A percentile compares a stretch with the other conserved stretches of the same genome.
These are phyloP conservation scores for Tricholaema leucomelas DNA, from an alignment of 2,113 vertebrate genomes.

Conservation along the genomic window DNA sequence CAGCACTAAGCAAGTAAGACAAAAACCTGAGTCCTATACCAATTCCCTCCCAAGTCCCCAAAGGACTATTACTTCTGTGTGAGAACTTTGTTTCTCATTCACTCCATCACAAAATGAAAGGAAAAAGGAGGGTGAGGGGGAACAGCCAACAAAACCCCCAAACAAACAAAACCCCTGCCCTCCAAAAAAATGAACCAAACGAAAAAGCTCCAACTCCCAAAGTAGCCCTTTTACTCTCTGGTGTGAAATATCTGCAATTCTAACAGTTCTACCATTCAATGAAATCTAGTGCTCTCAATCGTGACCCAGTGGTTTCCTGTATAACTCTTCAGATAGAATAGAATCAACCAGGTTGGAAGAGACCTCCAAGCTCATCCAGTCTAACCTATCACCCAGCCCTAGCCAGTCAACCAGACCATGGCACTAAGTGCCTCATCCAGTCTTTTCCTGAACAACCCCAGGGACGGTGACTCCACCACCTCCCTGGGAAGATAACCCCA, in stretches of 20 bases:
- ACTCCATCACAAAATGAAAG: not conserved
- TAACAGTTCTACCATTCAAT: not conserved
- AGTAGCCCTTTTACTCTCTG: not conserved
- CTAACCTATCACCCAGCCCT: too few species aligned
- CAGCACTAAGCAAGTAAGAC: not conserved
- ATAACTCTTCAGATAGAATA: not conserved
- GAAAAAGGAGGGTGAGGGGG: not conserved
- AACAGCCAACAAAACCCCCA: not conserved
- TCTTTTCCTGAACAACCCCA: too few species aligned
- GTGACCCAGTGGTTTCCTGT: not conserved
- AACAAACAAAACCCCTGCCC: not conserved
- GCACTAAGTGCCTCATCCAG: too few species aligned
- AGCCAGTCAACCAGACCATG: too few species aligned
- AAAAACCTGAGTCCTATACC: not conserved
- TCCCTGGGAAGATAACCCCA: too few species aligned
- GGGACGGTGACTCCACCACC: too few species aligned
- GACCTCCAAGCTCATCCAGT: too few species aligned
- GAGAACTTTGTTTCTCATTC: not conserved
- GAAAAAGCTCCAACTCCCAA: not conserved
- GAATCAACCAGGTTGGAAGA: too few species aligned
- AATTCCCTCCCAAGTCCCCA: too few species aligned
- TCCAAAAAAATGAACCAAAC: not conserved
- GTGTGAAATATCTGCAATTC: not conserved
- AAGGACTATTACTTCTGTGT: not conserved
- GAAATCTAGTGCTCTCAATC: not conserved